Evolutionary conservation across 2,113 vertebrate species (phyloP).

Genomic region (Psittacus erithacus): DNA sequence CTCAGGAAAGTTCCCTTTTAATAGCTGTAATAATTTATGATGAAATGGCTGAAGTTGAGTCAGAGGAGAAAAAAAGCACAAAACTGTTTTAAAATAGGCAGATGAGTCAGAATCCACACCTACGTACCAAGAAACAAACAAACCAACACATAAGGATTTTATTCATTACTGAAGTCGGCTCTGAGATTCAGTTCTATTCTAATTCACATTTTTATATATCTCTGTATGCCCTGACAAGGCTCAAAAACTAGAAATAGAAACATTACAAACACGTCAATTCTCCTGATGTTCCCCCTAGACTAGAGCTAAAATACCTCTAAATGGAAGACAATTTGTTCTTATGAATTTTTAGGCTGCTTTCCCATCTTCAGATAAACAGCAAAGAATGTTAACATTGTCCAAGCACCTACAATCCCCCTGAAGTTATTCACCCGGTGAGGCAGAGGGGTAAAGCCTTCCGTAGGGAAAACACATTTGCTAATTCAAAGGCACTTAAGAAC

Average conservation of each 20-base stretch:
- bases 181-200: neutral
- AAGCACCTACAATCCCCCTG: neutral
- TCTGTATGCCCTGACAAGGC: neutral
- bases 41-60: slow-evolving; percentile 1
- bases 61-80: neutral
- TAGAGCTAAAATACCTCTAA: neutral
- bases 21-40: neutral
- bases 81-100: slow-evolving; percentile 34
- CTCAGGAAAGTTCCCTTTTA: neutral
- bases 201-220: neutral
- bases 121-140: slow-evolving; percentile 11
- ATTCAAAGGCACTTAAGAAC: neutral
- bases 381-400: neutral
- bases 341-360: neutral
- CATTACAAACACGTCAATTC: neutral
- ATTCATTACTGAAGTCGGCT: neutral
- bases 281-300: neutral
- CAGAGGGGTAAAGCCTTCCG: neutral
- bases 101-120: slow-evolving; percentile 22
- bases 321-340: neutral
- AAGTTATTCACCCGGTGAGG: neutral
- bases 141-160: neutral
- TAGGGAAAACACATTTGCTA: neutral
- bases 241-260: neutral
- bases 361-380: neutral